Evolutionary conservation across 2,113 vertebrate species (phyloP), one percentile per base, ranked within the genome.

Genomic region (Microcebus tavaratra): DNA sequence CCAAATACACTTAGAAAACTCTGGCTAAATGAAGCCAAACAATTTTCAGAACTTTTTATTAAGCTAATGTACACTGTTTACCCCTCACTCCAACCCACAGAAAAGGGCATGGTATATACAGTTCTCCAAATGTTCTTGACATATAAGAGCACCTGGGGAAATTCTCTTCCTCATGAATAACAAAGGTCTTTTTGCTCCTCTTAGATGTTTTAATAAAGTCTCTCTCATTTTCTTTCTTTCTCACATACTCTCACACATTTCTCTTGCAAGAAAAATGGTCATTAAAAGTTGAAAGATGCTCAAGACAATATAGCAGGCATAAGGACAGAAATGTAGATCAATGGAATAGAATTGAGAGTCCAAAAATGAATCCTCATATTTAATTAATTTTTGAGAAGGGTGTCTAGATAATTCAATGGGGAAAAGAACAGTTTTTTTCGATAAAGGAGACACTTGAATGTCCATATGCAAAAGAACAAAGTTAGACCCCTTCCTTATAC

Each of bases 251-350:
- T 96, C 91, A 97, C 86, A 97, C 86, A 93, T 96, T 95, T 94
- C 45, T 95, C 95, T 88, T 91, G 65, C 21, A 50, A 90, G 91
- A 96, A 95, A 94, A 97, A 82, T 63, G 73, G 50, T 93, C 94
- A 96, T 93, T 96, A 94, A 94, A 93, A 93, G 87, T 93, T 93
- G 83, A 97, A 97, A 93, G 67, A 81, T 36, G 92, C 53, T 91
- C 25, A 83, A 95, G 81, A 42, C 39, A 76, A 65, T 85, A 42
- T 76, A 45, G 50, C 70, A 70, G 42, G 31, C 13, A 67, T 75
- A 87, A 94, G 34, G 75, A 90, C 48, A 88, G 61, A 96, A 94
- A 90, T 83, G 57, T 1, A 94, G 82, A 91, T 90, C 85, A 94
- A 45, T 81, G 55, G 23, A 67, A 87, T 86, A 86, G 55, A 92